Conservation (phyloP, 2,888 invertebrate genomes). For the Hyles lineata region DNA sequence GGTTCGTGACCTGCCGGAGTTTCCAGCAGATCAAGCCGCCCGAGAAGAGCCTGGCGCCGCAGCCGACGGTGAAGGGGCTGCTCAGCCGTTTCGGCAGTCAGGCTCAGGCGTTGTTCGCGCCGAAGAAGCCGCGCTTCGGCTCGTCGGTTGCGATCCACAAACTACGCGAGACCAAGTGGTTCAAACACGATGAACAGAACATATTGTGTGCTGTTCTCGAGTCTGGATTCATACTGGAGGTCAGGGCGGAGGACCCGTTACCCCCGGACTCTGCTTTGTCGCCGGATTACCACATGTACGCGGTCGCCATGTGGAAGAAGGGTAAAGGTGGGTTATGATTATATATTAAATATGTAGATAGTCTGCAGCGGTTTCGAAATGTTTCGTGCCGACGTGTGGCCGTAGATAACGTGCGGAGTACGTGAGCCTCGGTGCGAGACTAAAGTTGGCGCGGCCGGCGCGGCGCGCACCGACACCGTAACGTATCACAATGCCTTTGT, state of each 20-base stretch:
- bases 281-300: slow-evolving; percentile 86
- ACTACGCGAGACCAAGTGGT: slow-evolving; percentile 90
- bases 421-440: slow-evolving; percentile 56
- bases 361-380: slow-evolving; percentile 35
- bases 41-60: slow-evolving; percentile 81
- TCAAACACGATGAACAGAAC: slow-evolving; percentile 88
- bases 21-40: slow-evolving; percentile 84
- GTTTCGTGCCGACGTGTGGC: slow-evolving; percentile 50
- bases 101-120: slow-evolving; percentile 82
- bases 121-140: slow-evolving; percentile 83
- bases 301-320: slow-evolving; percentile 89
- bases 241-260: slow-evolving; percentile 80
- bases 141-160: slow-evolving; percentile 89
- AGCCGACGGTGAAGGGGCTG: slow-evolving; percentile 80
- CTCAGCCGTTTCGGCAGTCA: slow-evolving; percentile 83
- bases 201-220: slow-evolving; percentile 89
- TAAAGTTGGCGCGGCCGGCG: slow-evolving; percentile 59
- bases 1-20: slow-evolving; percentile 84
- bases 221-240: slow-evolving; percentile 89
- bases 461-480: slow-evolving; percentile 53
- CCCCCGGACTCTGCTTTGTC: slow-evolving; percentile 76
- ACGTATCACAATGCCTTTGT: slow-evolving; percentile 65
- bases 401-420: slow-evolving; percentile 56
- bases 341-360: slow-evolving; percentile 30
- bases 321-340: slow-evolving; percentile 86